These are phyloP conservation scores for Acrocephalus scirpaceus DNA, from an alignment of 2,797 vertebrate genomes.

Conservation along the genomic window DNA sequence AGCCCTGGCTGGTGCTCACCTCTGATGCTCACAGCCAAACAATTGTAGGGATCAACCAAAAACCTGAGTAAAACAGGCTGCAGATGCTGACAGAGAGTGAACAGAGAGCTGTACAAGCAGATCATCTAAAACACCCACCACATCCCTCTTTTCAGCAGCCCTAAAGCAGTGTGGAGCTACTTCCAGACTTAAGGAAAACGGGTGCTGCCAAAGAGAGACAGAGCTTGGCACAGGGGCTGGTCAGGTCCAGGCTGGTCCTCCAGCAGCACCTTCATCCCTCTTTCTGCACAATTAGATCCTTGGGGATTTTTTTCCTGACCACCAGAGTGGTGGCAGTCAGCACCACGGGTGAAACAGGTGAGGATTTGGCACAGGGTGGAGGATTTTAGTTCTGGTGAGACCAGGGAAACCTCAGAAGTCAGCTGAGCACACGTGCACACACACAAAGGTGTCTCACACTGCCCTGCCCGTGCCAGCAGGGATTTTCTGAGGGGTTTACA, in stretches of 20 bases:
- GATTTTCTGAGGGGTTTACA: not conserved
- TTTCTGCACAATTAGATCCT: not conserved
- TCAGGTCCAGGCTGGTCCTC: not conserved
- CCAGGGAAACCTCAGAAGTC: not conserved
- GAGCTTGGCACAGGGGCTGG: not conserved
- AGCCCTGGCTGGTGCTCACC: not conserved
- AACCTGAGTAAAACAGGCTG: not conserved
- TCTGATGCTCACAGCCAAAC: not conserved
- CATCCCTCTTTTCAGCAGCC: not conserved
- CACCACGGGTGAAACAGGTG: accelerated
- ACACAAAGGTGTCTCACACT: not conserved
- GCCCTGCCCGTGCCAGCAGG: not conserved
- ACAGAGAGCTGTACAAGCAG: not conserved
- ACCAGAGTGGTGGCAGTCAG: not conserved
- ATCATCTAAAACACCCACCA: not conserved
- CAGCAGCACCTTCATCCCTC: not conserved
- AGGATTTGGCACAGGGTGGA: not conserved
- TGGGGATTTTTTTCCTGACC: not conserved
- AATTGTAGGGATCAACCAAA: not conserved
- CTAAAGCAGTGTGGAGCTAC: not conserved
- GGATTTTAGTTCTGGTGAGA: not conserved
- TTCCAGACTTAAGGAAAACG: not conserved
- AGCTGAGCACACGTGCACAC: not conserved
- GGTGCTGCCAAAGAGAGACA: not conserved
- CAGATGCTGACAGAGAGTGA: not conserved